phyloP scores from a whole-genome alignment of 2,797 vertebrate species.

The Agapornis canus region DNA sequence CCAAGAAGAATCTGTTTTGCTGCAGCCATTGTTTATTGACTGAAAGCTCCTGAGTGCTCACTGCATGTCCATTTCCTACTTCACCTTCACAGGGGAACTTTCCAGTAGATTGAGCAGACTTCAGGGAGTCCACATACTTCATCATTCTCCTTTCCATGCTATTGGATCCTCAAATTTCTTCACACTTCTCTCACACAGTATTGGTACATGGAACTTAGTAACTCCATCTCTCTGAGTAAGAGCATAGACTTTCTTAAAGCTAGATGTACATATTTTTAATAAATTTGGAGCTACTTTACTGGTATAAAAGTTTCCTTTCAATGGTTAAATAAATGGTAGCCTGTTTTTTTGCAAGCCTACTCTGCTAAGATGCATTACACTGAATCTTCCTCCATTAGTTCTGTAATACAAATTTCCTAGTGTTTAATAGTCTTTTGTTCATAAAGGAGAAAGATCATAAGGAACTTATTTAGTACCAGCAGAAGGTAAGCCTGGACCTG shows the following conservation, averaged over 20 bases:
- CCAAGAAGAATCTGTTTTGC: not conserved
- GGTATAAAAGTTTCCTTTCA: not conserved
- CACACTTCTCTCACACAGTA: not conserved
- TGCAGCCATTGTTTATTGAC: not conserved
- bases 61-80: not conserved
- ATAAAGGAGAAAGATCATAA: not conserved
- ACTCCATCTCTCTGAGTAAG: rapidly evolving
- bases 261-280: not conserved
- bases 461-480: not conserved
- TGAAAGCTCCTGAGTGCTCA: not conserved
- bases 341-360: not conserved
- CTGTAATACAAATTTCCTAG: not conserved
- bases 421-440: not conserved
- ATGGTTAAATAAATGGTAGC: not conserved
- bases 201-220: not conserved
- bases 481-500: slow-evolving; percentile 11
- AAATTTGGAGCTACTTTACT: not conserved
- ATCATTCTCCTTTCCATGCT: not conserved
- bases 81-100: not conserved
- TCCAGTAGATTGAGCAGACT: not conserved
- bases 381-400: not conserved
- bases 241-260: not conserved
- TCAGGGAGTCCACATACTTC: not conserved
- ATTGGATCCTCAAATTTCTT: not conserved
- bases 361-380: not conserved